Evolutionary conservation across 1,140 invertebrate species (phyloP).

Genomic region (Nomia melanderi): DNA sequence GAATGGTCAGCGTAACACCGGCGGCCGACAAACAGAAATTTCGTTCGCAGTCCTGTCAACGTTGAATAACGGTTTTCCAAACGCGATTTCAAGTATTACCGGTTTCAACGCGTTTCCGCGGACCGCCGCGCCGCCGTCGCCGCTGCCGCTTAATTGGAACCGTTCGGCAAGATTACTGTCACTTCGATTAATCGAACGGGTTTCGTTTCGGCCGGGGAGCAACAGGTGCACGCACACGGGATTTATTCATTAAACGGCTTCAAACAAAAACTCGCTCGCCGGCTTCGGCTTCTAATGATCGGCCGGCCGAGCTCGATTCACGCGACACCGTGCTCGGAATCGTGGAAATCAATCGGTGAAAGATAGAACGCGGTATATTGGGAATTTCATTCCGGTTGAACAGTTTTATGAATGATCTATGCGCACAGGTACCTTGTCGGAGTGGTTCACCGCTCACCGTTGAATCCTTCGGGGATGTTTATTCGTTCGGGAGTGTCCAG

Average conservation of each 20-base stretch:
- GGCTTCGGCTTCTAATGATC: not conserved
- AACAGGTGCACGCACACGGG: constrained; percentile 41
- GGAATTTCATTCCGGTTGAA: too few species aligned
- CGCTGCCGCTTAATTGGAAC: constrained; percentile 11
- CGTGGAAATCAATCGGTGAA: too few species aligned
- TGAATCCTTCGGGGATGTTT: too few species aligned
- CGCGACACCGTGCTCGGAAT: too few species aligned
- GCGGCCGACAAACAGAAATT: not conserved
- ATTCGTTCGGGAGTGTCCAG: too few species aligned
- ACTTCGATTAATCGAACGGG: constrained; percentile 48
- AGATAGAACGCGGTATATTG: too few species aligned
- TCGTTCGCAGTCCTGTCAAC: not conserved
- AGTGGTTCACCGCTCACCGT: too few species aligned
- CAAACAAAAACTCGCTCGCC: constrained; percentile 26
- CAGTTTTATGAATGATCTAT: too few species aligned
- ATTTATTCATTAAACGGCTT: constrained; percentile 41
- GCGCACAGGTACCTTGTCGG: too few species aligned
- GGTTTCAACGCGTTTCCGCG: too few species aligned
- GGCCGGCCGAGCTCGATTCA: not conserved
- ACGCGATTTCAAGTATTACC: constrained; percentile 41
- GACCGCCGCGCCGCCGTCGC: not conserved
- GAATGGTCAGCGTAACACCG: too few species aligned
- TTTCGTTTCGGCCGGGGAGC: constrained; percentile 35
- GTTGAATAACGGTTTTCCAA: constrained; percentile 23
- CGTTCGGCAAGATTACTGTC: constrained; percentile 40